Percentiles rank a stretch among this genome's conserved stretches.
phyloP scores from a whole-genome alignment of 2,797 vertebrate genomes.

The Phrynocephalus guinanensis region DNA sequence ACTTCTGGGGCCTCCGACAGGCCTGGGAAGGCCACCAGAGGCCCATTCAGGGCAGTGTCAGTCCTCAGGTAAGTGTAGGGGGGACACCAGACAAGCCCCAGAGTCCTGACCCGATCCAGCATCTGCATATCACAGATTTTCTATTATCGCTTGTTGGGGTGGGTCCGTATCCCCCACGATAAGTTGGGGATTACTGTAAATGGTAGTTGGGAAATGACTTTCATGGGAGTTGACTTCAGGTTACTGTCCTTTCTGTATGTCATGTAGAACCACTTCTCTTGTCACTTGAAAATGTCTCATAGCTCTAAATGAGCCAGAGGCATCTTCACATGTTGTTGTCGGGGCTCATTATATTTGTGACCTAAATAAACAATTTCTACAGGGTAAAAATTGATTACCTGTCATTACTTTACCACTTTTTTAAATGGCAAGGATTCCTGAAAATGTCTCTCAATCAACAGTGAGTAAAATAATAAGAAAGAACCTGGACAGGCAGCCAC shows the following conservation, averaged over 20 bases:
- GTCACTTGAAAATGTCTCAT: background rate
- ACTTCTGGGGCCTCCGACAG: too few relatives aligned
- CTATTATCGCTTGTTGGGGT: too few relatives aligned
- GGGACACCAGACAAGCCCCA: too few relatives aligned
- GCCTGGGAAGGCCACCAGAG: too few relatives aligned
- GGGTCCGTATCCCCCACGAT: too few relatives aligned
- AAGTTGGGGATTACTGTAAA: too few relatives aligned
- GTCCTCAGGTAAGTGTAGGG: too few relatives aligned
- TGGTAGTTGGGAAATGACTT: background rate
- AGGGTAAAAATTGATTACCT: slow-evolving; percentile 20
- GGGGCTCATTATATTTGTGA: background rate
- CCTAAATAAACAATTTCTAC: slow-evolving; percentile 25
- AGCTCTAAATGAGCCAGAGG: background rate
- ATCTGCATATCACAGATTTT: too few relatives aligned
- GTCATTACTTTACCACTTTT: slow-evolving; percentile 19
- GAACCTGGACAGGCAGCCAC: background rate
- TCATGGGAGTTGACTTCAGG: background rate
- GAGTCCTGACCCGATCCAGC: too few relatives aligned
- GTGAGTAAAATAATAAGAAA: background rate
- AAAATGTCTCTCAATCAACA: slow-evolving; percentile 18
- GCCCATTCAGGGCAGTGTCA: too few relatives aligned
- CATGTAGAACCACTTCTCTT: background rate
- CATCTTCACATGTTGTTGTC: background rate
- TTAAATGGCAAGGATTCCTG: background rate
- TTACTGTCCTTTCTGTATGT: background rate